These are phyloP conservation scores for Acipenser transmontanus DNA, from an alignment of 2,797 vertebrate species.

Conservation along the genomic window DNA sequence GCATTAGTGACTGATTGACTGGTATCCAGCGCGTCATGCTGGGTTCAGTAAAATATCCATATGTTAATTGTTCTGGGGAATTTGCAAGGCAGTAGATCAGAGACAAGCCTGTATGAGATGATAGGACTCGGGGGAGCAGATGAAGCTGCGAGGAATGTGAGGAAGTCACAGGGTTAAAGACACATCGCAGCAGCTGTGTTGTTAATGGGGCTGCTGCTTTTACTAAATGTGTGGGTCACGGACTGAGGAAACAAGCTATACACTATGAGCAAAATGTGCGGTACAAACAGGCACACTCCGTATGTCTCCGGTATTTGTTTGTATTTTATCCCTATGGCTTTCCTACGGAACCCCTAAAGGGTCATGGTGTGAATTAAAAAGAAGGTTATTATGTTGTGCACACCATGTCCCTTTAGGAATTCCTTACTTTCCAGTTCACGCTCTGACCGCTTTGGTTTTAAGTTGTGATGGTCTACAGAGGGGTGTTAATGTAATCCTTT, in stretches of 20 bases:
- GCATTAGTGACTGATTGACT: constrained; percentile 57
- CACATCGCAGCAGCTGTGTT: constrained; percentile 77
- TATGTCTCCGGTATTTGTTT: too few relatives aligned
- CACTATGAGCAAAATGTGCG: neutral
- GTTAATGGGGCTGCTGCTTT: constrained; percentile 63
- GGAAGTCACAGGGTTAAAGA: constrained; percentile 73
- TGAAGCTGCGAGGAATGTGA: constrained; percentile 70
- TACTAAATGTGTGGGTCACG: constrained; percentile 54
- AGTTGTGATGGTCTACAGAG: too few relatives aligned
- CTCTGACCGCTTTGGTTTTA: too few relatives aligned
- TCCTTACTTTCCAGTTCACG: too few relatives aligned
- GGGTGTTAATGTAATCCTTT: too few relatives aligned
- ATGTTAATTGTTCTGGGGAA: constrained; percentile 72
- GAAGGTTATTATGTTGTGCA: too few relatives aligned
- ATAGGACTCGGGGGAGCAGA: constrained; percentile 66
- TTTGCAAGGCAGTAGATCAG: constrained; percentile 71
- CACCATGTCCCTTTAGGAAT: too few relatives aligned
- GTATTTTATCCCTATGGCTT: too few relatives aligned
- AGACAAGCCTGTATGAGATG: constrained; percentile 53
- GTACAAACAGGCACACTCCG: too few relatives aligned
- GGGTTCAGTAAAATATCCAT: constrained; percentile 72
- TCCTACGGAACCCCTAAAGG: too few relatives aligned
- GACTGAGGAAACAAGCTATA: constrained; percentile 39
- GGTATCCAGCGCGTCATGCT: constrained; percentile 61
- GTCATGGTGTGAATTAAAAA: too few relatives aligned